Evolutionary conservation across 2,888 invertebrate genomes (phyloP).

Genomic region (Limnephilus rhombicus): DNA sequence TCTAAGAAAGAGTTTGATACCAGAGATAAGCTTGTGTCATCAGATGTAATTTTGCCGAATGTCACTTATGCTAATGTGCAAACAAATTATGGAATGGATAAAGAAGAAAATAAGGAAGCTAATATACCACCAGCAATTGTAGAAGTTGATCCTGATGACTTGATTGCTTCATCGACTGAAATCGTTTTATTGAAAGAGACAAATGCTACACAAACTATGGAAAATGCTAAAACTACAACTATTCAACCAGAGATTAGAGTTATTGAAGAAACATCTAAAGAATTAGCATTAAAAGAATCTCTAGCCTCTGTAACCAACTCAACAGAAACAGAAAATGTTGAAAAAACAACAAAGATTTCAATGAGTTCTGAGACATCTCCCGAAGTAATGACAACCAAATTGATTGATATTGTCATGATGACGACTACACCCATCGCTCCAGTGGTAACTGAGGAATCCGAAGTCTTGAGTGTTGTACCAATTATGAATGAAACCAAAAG

Average conservation of each 20-base stretch:
- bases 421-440: constrained; percentile 35
- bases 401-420: constrained; percentile 57
- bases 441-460: neutral
- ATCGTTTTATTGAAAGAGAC: neutral
- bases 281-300: constrained; percentile 11
- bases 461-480: constrained; percentile 10
- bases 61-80: constrained; percentile 39
- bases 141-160: constrained; percentile 67
- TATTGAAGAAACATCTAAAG: constrained; percentile 21
- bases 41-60: constrained; percentile 18
- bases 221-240: constrained; percentile 18
- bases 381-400: constrained; percentile 45
- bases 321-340: neutral
- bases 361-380: neutral
- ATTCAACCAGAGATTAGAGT: neutral
- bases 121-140: constrained; percentile 51
- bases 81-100: neutral
- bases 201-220: neutral
- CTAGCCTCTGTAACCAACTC: neutral
- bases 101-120: neutral
- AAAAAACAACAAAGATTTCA: neutral
- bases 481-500: constrained; percentile 20
- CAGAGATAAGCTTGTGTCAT: constrained; percentile 55
- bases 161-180: constrained; percentile 66
- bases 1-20: constrained; percentile 49